phyloP scores from a whole-genome alignment of 2,797 vertebrate genomes.

The Hypotaenidia philippensis region DNA sequence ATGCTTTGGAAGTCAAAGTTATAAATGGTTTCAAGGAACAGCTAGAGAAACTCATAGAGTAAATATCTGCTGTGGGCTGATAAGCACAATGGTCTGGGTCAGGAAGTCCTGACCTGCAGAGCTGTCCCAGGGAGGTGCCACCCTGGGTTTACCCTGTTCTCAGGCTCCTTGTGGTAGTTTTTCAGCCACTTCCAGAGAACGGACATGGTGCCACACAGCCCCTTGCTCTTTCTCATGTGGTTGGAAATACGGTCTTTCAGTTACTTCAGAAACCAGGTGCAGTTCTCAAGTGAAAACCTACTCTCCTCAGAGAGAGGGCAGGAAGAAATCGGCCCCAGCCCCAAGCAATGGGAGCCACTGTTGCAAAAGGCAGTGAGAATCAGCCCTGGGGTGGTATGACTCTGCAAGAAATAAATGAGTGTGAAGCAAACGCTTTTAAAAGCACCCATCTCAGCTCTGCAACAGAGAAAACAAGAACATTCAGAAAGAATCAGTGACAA shows the following conservation, averaged over 20 bases:
- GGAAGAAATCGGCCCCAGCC: not conserved
- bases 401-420: constrained; percentile 43
- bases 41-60: not conserved
- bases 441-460: not conserved
- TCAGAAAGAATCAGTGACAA: constrained; percentile 32
- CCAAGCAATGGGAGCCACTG: not conserved
- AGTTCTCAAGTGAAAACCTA: not conserved
- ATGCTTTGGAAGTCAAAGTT: not conserved
- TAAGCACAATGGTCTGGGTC: not conserved
- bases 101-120: not conserved
- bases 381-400: not conserved
- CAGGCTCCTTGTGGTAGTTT: not conserved
- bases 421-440: constrained; percentile 38
- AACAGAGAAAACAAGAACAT: not conserved
- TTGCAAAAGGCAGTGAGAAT: not conserved
- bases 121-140: not conserved
- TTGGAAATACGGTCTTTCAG: not conserved
- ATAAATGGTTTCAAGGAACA: not conserved
- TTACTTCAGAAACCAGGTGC: not conserved
- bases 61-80: not conserved
- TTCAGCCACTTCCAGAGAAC: not conserved
- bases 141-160: not conserved
- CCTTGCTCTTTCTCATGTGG: not conserved
- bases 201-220: not conserved
- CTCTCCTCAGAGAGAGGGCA: not conserved